Base-by-base conservation (phyloP, 2,113 vertebrate genomes). In the Stercorarius parasiticus region DNA sequence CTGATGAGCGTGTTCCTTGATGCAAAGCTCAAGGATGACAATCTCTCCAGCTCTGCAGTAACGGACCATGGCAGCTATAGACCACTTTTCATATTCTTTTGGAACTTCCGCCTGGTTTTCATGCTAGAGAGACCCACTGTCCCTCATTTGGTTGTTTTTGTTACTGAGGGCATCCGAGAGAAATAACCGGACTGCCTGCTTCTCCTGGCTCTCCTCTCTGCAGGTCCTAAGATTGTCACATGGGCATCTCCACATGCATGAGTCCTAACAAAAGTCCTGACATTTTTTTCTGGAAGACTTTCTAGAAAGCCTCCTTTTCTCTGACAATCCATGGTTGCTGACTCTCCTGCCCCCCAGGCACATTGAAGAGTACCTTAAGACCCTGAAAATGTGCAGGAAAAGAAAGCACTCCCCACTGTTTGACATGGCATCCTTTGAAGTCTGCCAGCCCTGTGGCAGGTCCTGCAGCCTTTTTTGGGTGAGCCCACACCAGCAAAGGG, bases 281-380 rank as follows among this genome's bases (percentile, higher is more conserved):
- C 36, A 3, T 7, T 62, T 84, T 87, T 25, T 86, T 67, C 84
- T 66, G 16, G 15, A 72, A 45, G 32, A 23, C 40, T 61, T 82
- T 61, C 34, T 16, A 93, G 27, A 49, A 76, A 49, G 5, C 73
- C 27, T 86, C 40, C 15, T 94, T 81, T 91, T 43, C 53, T 82
- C 43, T 85, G 58, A 27, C 1, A 6, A 2, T 49, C 34, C 0
- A 0, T 30, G 10, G 5, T 7, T 0, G 2, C 12, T 2, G 26
- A 29, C 10, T 50, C 52, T 25, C 9, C 34, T 82, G 34, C n/a
- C 43, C 43, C 30, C 50, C 53, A 82, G 32, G 43, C 23, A 65
- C 23, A 16, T 5, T 49, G 19, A 42, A 30, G 6, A 21, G n/a
- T 47, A 22, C 15, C 58, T 83, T 78, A 74, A 84, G 25, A 88